These are phyloP conservation scores for Antedon mediterranea DNA, from an alignment of 53 echinoderm and acorn worm genomes.

Conservation along the genomic window DNA sequence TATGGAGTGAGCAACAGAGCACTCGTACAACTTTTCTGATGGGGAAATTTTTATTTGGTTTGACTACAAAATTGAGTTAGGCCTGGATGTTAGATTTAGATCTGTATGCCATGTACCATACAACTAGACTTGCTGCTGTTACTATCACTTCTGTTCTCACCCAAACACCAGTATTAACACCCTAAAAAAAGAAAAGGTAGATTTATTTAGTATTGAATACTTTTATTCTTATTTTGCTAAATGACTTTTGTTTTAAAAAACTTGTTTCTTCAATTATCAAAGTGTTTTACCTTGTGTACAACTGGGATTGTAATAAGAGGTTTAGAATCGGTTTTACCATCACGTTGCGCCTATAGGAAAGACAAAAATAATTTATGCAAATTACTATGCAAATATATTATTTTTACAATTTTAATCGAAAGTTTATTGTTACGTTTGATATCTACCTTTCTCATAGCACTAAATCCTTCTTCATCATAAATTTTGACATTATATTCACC, in stretches of 20 bases:
- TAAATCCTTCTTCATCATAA: slow-evolving; percentile 93
- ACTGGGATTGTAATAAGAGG: slow-evolving; percentile 41
- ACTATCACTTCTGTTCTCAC: slow-evolving; percentile 30
- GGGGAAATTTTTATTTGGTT: too few species aligned
- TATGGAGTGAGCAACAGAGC: too few species aligned
- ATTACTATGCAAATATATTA: too few species aligned
- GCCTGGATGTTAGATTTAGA: slow-evolving; percentile 36
- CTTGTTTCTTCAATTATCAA: too few species aligned
- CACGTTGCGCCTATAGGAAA: slow-evolving; percentile 37
- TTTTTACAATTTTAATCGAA: too few species aligned
- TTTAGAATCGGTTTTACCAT: slow-evolving; percentile 49
- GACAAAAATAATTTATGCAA: too few species aligned
- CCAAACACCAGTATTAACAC: slow-evolving; percentile 21
- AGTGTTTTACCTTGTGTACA: slow-evolving; percentile 30
- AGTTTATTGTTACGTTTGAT: neutral
- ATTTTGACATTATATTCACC: slow-evolving; percentile 60
- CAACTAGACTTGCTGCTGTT: slow-evolving; percentile 20
- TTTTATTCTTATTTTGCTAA: too few species aligned
- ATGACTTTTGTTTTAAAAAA: too few species aligned
- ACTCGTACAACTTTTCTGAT: too few species aligned
- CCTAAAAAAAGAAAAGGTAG: slow-evolving; percentile 10
- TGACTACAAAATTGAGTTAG: neutral
- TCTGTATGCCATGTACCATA: slow-evolving; percentile 34
- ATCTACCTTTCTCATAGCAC: slow-evolving; percentile 82
- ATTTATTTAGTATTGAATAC: too few species aligned